These are phyloP conservation scores for Mionectes macconnelli DNA, from an alignment of 2,113 vertebrate genomes.

Conservation along the genomic window DNA sequence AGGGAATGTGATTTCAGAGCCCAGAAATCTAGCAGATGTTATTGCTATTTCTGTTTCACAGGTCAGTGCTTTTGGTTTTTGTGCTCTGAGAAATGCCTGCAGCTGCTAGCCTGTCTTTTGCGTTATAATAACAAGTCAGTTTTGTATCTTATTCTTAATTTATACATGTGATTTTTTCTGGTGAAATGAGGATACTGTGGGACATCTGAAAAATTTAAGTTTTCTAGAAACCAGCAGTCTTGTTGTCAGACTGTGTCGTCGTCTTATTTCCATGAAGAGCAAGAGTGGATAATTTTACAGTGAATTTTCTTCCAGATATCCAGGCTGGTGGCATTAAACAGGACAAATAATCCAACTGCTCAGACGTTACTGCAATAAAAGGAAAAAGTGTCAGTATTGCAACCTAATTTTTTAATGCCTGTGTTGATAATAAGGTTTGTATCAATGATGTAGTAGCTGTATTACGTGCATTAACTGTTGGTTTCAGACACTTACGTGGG, in stretches of 20 bases:
- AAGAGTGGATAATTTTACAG: not conserved
- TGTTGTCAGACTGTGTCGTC: not conserved
- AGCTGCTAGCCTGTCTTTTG: conserved; percentile 6
- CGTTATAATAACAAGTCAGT: not conserved
- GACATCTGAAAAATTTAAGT: not conserved
- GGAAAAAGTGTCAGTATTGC: not conserved
- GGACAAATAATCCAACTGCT: not conserved
- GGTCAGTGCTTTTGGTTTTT: conserved; percentile 32
- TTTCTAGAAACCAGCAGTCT: not conserved
- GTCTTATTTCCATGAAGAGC: not conserved
- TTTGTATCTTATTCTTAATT: not conserved
- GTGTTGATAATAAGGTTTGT: not conserved
- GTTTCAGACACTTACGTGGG: not conserved
- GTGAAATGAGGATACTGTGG: not conserved
- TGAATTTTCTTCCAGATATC: not conserved
- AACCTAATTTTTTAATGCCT: not conserved
- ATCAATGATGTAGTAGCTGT: not conserved
- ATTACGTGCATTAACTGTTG: not conserved
- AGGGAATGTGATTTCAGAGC: conserved; percentile 33
- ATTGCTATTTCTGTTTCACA: conserved; percentile 35
- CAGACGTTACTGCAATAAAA: not conserved
- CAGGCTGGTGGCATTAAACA: not conserved
- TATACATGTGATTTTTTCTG: not conserved
- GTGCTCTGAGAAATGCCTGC: not conserved
- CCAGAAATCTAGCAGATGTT: conserved; percentile 45